Evolutionary conservation across 2,888 invertebrate genomes (phyloP), one percentile per base, ranked within the genome.

Genomic region (Troides oblongomaculatus): DNA sequence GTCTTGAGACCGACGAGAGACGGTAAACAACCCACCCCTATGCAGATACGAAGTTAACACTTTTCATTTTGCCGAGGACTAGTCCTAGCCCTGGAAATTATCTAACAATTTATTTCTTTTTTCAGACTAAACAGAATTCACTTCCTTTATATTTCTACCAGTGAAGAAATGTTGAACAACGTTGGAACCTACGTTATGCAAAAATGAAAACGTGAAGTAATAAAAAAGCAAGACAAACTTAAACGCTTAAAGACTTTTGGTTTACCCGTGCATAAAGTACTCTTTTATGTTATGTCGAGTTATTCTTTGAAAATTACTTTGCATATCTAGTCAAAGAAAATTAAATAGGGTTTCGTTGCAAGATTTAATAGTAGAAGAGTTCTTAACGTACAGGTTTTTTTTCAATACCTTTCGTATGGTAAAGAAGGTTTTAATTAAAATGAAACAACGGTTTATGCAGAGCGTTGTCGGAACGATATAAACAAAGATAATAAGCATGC

Each of bases 1-100:
- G 92, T 91, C 86, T 84, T 84, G 92, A 90, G 88, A 89, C 87
- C 85, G 78, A 74, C 81, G 80, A 77, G 82, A 81, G 83, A 81
- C 84, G 81, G 90, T 91, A 91, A 91, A 91, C 92, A 90, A 88
- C 84, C 86, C 86, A 79, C 84, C 83, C 80, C 83, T 85, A 90
- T 90, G 91, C 90, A 90, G 89, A 90, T 88, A 78, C 74, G 79
- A 87, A 85, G 83, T 81, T 84, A 88, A 85, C 87, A 84, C 83
- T 83, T 85, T 82, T 83, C 83, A 85, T 86, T 84, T 84, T 80
- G 83, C 84, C 78, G 77, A 86, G 82, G 82, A 82, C 81, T 80
- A 82, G 80, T 81, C 77, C 79, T 76, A 76, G 75, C 79, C 79
- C 81, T 85, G 81, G 84, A 85, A 88, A 86, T 85, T 85, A 85